phyloP scores from a whole-genome alignment of 2,888 invertebrate genomes.

The Cryptocheilus praepositus region DNA sequence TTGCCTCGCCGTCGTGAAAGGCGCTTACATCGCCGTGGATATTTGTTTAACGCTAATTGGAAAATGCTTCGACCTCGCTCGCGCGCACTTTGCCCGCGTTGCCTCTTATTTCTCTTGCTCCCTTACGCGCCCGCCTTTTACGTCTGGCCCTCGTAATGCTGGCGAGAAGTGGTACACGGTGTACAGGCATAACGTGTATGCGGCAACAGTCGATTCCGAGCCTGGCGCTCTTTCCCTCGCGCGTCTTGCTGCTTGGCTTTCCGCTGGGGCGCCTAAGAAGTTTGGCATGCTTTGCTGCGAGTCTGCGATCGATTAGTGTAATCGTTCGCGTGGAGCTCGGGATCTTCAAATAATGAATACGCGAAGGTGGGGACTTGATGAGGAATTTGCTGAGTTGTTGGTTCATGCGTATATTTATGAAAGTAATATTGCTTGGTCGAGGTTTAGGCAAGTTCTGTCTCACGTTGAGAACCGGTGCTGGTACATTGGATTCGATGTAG shows the following conservation, averaged over 20 bases:
- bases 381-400: too few relatives aligned
- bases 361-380: too few relatives aligned
- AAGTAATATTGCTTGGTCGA: too few relatives aligned
- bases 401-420: too few relatives aligned
- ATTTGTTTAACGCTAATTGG: conserved; percentile 72
- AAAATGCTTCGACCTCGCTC: conserved; percentile 62
- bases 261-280: conserved; percentile 7
- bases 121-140: conserved; percentile 12
- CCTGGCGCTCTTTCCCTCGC: background rate
- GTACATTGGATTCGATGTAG: too few relatives aligned
- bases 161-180: conserved; percentile 33
- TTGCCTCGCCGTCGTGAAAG: conserved; percentile 53
- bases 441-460: too few relatives aligned
- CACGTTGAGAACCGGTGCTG: too few relatives aligned
- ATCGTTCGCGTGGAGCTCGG: too few relatives aligned
- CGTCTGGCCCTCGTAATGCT: conserved; percentile 36
- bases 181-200: conserved; percentile 26
- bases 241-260: background rate
- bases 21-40: conserved; percentile 54
- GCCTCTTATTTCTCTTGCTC: conserved; percentile 9
- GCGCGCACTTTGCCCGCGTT: conserved; percentile 27
- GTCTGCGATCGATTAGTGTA: too few relatives aligned
- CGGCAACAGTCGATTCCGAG: background rate
- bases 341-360: too few relatives aligned
- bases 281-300: conserved; percentile 9